These are phyloP conservation scores for Lasioglossum lativentre DNA, from an alignment of 2,888 invertebrate species.

Conservation along the genomic window DNA sequence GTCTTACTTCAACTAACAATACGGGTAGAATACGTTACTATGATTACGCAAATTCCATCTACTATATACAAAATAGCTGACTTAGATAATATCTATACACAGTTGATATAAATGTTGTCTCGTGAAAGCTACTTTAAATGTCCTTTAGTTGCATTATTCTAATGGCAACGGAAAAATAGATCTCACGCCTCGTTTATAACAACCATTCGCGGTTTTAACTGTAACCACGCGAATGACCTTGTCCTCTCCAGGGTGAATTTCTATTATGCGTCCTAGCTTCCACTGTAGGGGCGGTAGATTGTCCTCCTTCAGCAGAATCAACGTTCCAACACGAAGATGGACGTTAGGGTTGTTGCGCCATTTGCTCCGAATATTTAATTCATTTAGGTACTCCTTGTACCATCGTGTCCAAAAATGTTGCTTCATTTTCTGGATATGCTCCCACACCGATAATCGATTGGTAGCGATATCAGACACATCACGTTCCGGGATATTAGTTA, in stretches of 20 bases:
- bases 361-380: neutral
- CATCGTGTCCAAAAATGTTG: constrained; percentile 21
- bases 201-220: neutral
- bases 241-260: neutral
- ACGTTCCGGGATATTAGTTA: constrained; percentile 6
- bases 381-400: constrained; percentile 22
- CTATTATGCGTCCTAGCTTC: neutral
- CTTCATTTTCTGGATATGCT: neutral
- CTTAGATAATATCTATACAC: no score
- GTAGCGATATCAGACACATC: neutral
- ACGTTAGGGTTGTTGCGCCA: neutral
- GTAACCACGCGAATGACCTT: no score
- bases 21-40: no score
- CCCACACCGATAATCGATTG: neutral
- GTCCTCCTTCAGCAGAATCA: neutral
- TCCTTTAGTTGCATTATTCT: neutral
- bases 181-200: neutral
- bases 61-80: no score
- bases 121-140: no score
- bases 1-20: no score
- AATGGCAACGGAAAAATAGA: neutral
- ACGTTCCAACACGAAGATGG: neutral
- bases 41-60: no score
- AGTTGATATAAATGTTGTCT: no score
- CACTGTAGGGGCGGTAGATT: neutral